Evolutionary conservation across 2,797 vertebrate genomes (phyloP).

Genomic region (Cyprinodon diabolis): DNA sequence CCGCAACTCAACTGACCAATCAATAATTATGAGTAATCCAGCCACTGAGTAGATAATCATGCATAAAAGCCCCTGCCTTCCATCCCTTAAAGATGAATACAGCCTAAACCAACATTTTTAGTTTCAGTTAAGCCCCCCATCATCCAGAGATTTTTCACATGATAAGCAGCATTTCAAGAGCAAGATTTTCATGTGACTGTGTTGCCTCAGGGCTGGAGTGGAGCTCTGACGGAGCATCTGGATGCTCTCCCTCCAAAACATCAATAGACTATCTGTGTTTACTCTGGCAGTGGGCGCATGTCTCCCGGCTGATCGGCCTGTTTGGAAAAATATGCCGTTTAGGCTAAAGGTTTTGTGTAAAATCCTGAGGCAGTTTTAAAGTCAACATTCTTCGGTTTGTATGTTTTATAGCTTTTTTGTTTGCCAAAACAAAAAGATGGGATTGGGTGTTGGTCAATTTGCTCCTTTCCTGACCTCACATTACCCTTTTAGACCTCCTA

Average conservation of each 20-base stretch:
- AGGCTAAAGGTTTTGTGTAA: conserved; percentile 19
- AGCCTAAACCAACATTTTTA: conserved; percentile 34
- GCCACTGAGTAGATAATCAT: conserved; percentile 63
- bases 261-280: conserved; percentile 31
- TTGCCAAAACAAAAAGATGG: conserved; percentile 13
- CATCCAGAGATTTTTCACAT: conserved; percentile 30
- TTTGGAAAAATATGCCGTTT: conserved; percentile 13
- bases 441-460: not conserved
- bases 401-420: not conserved
- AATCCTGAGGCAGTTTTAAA: conserved; percentile 47
- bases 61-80: conserved; percentile 53
- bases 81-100: conserved; percentile 47
- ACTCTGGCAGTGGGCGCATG: conserved; percentile 6
- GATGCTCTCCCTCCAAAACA: conserved; percentile 21
- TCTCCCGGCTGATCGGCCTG: not conserved
- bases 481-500: not conserved
- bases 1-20: conserved; percentile 57
- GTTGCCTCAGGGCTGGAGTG: conserved; percentile 50
- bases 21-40: conserved; percentile 68
- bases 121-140: conserved; percentile 8
- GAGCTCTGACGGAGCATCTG: conserved; percentile 29
- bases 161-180: conserved; percentile 48
- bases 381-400: conserved; percentile 28
- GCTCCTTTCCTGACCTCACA: not conserved
- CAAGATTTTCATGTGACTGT: conserved; percentile 71